Evolutionary conservation across 2,888 invertebrate species (phyloP), one percentile per base, ranked within the genome.

Genomic region (Crossocerus cetratus): DNA sequence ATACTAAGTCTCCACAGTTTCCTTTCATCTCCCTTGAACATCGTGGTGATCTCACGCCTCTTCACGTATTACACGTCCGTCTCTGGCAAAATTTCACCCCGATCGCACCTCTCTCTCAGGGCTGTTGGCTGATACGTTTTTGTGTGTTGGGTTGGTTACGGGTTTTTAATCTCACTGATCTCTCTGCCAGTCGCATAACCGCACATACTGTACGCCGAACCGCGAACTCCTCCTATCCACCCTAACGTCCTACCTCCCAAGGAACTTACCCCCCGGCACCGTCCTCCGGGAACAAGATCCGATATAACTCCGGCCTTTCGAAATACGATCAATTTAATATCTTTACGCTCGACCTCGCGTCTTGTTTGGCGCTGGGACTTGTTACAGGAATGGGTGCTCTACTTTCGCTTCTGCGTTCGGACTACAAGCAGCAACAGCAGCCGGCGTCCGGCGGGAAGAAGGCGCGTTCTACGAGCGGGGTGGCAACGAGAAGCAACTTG

Each of bases 111-210:
- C 81, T 83, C 78, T 81, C 71, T 80, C 79, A 83, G 86, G 84
- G 86, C 88, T 89, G 87, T 88, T 89, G 88, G 87, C 83, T 88
- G 85, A 83, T 82, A 83, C 84, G 82, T 87, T 32, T 32, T 32
- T 86, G 79, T 89, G 88, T 89, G 88, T 89, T 89, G 89, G 89
- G 87, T 83, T 90, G 90, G 90, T 90, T 90, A 84, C 84, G 90
- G 90, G 86, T 87, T 78, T 32, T 49, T 82, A 83, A 83, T 82
- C 72, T 79, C 75, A 82, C 74, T 82, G 82, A 80, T 84, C 68
- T 79, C 73, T 77, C 60, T 68, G 61, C 67, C 74, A 69, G 54
- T 62, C 68, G 67, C 79, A 68, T 75, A 81, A 69, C 65, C 61
- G 59, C 63, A 65, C 66, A 65, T 60, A 65, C 49, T 66, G 60